phyloP scores from a whole-genome alignment of 2,113 vertebrate species.

The Misgurnus mizolepis region DNA sequence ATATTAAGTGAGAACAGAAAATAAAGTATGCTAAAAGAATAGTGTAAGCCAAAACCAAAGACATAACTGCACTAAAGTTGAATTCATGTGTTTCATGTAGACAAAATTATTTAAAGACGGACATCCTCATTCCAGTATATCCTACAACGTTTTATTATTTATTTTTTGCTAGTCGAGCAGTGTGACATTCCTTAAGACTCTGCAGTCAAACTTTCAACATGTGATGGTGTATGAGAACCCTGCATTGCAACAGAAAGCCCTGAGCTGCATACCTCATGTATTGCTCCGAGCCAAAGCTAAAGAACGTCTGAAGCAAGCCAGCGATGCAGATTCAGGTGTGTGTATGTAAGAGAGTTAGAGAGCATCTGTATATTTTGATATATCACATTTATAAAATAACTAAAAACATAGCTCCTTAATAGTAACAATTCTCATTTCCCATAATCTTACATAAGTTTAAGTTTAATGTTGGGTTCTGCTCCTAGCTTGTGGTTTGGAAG shows the following conservation, averaged over 20 bases:
- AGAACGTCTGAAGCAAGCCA: constrained; percentile 77
- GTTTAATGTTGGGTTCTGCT: not conserved
- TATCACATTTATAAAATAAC: too few relatives aligned
- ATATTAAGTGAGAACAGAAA: too few relatives aligned
- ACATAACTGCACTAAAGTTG: too few relatives aligned
- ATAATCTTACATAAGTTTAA: not conserved
- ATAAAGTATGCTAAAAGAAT: too few relatives aligned
- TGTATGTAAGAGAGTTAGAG: too few relatives aligned
- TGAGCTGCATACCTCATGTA: constrained; percentile 79
- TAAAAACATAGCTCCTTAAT: too few relatives aligned
- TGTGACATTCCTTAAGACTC: constrained; percentile 76
- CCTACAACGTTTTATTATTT: not conserved
- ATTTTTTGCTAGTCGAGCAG: constrained; percentile 68
- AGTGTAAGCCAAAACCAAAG: too few relatives aligned
- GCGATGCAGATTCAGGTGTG: constrained; percentile 82
- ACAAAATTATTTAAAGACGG: too few relatives aligned
- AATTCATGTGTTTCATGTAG: not conserved
- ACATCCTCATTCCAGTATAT: not conserved
- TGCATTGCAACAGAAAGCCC: constrained; percentile 84
- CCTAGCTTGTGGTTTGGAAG: constrained; percentile 77
- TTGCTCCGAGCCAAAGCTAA: constrained; percentile 76
- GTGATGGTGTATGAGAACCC: constrained; percentile 86
- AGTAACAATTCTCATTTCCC: too few relatives aligned
- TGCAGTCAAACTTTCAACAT: constrained; percentile 84
- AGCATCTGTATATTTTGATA: too few relatives aligned